Evolutionary conservation across 2,888 invertebrate species (phyloP), one percentile per base, ranked within the genome.

Genomic region (Homarus gammarus): DNA sequence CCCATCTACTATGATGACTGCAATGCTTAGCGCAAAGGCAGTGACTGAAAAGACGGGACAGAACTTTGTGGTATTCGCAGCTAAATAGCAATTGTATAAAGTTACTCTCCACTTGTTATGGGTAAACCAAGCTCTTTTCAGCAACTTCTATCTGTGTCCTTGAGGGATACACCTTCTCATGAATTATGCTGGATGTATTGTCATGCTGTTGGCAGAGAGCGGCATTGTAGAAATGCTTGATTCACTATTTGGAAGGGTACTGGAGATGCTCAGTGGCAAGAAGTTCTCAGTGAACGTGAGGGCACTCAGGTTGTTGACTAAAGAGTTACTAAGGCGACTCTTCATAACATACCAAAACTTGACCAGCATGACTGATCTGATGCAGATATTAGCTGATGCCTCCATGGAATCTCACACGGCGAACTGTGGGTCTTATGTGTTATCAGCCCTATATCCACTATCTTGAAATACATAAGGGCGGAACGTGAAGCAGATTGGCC

Each of bases 231-330:
- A 10, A 18, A 70, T 70, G 70, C n/a, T 31, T 18, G 27, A 70
- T n/a, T 10, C 33, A 31, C 33, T 70, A 10, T 40, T 38, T 18
- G 31, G 38, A 33, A 75, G 75, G 75, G 75, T 75, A 33, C 33
- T 12, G 18, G 75, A 40, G 38, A 38, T 75, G 75, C 36, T 38
- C 22, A 75, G 18, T 75, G 75, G 75, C 22, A 68, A 68, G 31
- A 68, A 68, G 68, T 27, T 68, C n/a, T 68, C 68, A 68, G 68
- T 22, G 68, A 68, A 68, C n/a, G n/a, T 68, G 68, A 27, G 68
- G 68, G 68, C 68, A 68, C 12, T 68, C 68, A 22, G 12, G 22
- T 22, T 68, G n/a, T 68, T 68, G n/a, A 68, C 68, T 22, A n/a
- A 15, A 68, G 68, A 68, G 51, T n/a, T 68, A 68, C 68, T 68